Conservation (phyloP, 2,888 invertebrate genomes). For the Caenorhabditis sp. region DNA sequence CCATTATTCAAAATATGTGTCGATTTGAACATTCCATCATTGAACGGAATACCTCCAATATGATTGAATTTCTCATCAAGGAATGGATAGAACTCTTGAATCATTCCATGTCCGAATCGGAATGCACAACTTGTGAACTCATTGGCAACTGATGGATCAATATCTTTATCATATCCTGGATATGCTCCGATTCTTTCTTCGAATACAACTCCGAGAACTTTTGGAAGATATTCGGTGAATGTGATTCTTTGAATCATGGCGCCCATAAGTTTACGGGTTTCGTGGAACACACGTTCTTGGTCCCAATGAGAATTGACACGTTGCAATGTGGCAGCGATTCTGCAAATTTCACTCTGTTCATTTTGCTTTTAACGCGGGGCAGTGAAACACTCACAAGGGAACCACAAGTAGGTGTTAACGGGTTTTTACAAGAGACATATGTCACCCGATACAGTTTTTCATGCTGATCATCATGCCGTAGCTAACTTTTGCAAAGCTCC, state of each 20-base stretch:
- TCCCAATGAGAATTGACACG: slow-evolving; percentile 71
- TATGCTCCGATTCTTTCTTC: slow-evolving; percentile 82
- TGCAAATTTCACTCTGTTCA: too few species aligned
- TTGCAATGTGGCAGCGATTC: slow-evolving; percentile 66
- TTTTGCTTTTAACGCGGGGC: too few species aligned
- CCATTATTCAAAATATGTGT: slow-evolving; percentile 74
- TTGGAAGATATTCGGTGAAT: slow-evolving; percentile 84
- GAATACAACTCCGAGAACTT: slow-evolving; percentile 81
- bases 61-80: slow-evolving; percentile 66
- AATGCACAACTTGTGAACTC: slow-evolving; percentile 96
- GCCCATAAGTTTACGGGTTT: slow-evolving; percentile 72
- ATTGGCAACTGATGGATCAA: slow-evolving; percentile 88
- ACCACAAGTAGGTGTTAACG: too few species aligned
- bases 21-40: slow-evolving; percentile 65
- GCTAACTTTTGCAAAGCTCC: too few species aligned
- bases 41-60: slow-evolving; percentile 66
- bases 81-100: slow-evolving; percentile 77
- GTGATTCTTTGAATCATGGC: slow-evolving; percentile 75
- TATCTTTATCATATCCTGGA: slow-evolving; percentile 81
- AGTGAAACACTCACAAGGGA: too few species aligned
- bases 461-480: too few species aligned
- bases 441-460: too few species aligned
- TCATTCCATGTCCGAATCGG: slow-evolving; percentile 91
- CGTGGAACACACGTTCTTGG: slow-evolving; percentile 70
- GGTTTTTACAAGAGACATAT: too few species aligned